Conservation (phyloP, 2,797 vertebrate genomes). For the Loriculus beryllinus region DNA sequence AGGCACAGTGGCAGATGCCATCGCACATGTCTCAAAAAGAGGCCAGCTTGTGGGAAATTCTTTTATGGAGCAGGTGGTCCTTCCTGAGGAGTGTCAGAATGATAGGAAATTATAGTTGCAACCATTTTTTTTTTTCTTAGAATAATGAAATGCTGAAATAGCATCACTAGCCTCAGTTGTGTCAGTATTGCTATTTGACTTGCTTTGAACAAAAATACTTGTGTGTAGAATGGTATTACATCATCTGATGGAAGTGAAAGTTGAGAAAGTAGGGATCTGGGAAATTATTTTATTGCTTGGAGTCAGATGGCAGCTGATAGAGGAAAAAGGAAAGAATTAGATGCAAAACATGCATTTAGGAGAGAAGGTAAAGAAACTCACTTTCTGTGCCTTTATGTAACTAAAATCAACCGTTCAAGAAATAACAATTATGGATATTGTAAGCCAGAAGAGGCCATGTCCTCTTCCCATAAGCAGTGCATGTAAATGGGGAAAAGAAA, state of each 20-base stretch:
- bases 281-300: not conserved
- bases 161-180: not conserved
- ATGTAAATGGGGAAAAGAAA: not conserved
- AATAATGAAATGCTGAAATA: not conserved
- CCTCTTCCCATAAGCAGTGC: not conserved
- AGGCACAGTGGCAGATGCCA: not conserved
- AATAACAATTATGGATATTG: not conserved
- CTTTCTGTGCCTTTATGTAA: not conserved
- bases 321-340: not conserved
- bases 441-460: not conserved
- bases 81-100: not conserved
- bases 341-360: not conserved
- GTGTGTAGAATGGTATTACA: not conserved
- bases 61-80: not conserved
- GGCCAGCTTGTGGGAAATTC: not conserved
- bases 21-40: fast-evolving
- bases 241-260: not conserved
- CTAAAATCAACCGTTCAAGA: not conserved
- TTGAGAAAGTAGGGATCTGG: not conserved
- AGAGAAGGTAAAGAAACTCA: not conserved
- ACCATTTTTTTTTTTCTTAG: not conserved
- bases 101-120: not conserved
- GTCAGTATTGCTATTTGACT: not conserved
- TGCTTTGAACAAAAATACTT: not conserved
- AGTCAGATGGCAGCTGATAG: not conserved